phyloP scores from a whole-genome alignment of 2,888 invertebrate genomes.

The Agonopterix subpropinquella region DNA sequence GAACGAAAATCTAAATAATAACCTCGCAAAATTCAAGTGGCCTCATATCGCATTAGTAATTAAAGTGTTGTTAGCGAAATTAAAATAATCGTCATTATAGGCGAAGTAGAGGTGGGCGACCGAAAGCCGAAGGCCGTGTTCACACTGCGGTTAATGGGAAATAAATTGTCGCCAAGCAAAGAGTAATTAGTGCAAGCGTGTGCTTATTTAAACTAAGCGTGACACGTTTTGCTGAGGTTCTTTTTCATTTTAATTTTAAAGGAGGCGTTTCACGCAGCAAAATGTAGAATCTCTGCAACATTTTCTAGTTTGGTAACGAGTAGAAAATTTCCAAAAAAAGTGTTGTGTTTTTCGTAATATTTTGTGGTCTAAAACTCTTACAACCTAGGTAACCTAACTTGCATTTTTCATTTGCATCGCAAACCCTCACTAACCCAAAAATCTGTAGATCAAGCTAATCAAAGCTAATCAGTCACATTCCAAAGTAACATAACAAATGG shows the following conservation, averaged over 20 bases:
- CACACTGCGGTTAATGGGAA: constrained; percentile 57
- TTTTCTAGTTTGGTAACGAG: too few relatives aligned
- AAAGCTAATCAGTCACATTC: too few relatives aligned
- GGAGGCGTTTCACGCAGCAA: constrained; percentile 18
- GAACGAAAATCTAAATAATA: constrained; percentile 6
- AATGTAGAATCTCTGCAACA: too few relatives aligned
- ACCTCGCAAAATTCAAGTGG: constrained; percentile 21
- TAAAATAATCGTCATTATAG: constrained; percentile 59
- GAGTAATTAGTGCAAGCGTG: constrained; percentile 58
- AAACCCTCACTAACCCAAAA: too few relatives aligned
- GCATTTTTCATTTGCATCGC: too few relatives aligned
- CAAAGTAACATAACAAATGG: too few relatives aligned
- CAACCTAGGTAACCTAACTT: too few relatives aligned
- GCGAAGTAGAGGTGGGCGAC: constrained; percentile 46
- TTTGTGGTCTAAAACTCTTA: too few relatives aligned
- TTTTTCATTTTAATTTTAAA: constrained; percentile 36
- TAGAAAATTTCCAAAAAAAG: too few relatives aligned
- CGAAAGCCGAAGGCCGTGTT: constrained; percentile 58
- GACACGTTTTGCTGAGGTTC: constrained; percentile 38
- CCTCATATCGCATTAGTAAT: constrained; percentile 47
- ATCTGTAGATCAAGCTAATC: too few relatives aligned
- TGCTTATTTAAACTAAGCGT: constrained; percentile 60
- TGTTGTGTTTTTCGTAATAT: too few relatives aligned
- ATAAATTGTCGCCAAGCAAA: constrained; percentile 66
- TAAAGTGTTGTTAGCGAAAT: constrained; percentile 73